Base-by-base conservation (phyloP, 1,140 invertebrate genomes). In the Helicorthomorpha holstii region DNA sequence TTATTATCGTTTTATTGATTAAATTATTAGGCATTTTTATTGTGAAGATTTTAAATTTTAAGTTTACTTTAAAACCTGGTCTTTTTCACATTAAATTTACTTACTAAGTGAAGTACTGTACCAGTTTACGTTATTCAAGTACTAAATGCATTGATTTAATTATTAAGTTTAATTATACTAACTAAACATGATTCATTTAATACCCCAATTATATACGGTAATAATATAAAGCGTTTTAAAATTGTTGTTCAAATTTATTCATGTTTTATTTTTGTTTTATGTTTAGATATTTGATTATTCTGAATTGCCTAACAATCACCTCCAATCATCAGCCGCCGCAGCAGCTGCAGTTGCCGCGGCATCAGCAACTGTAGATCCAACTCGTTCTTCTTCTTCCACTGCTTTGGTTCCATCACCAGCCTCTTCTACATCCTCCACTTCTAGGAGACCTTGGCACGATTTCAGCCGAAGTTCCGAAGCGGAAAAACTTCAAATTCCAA, bases 401-500 rank as follows among this genome's bases (percentile, higher is more conserved):
- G 56, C 41, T 34, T 47, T 7, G 14, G 50, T 43, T 27, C 50
- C 21, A 44, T 50, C 19, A 38, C 53, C 10, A 42, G 50, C 52
- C 21, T 43, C 50, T 42, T 51, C 49, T 22, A 57, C 7, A 7
- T 7, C 29, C 7, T 34, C 44, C 38, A 44, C 49, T 21, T 50
- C 48, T 38, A 57, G 56, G 42, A 55, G 64, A 48, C 57, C 61
- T 14, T 66, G 64, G 64, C 61, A 64, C 51, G 64, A 92, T 68
- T 92, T 91, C 66, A 85, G 86, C 23, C 72, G 88, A 56, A 87
- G 90, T 64, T 88, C 87, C 63, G 87, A 93, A 67, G 83, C 85
- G 49, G 89, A 92, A 68, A 93, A 93, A 76, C 89, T 94, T 59
- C 87, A 93, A 74, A 95, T 95, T 76, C 85, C 89, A 67, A 96